A percentile compares a stretch with the other conserved stretches of the same genome.
Evolutionary conservation across 1,140 invertebrate species (phyloP).

Genomic region (Wasmannia auropunctata): DNA sequence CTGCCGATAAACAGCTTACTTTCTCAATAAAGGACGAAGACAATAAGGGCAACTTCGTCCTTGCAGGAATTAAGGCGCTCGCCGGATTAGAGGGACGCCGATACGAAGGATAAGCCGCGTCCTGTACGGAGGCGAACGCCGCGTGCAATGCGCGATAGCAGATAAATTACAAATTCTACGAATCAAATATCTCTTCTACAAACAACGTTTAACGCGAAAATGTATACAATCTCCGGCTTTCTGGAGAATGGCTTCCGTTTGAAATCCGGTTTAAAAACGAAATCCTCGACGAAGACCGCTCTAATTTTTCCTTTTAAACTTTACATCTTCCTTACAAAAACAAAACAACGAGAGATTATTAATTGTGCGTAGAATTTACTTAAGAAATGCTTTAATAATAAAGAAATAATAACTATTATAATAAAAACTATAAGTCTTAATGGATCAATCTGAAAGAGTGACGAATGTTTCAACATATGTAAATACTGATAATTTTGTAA

Average conservation of each 20-base stretch:
- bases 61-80: constrained; percentile 51
- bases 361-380: background rate
- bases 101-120: constrained; percentile 56
- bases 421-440: background rate
- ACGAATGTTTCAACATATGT: background rate
- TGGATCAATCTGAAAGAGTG: background rate
- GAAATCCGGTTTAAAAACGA: background rate
- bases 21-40: constrained; percentile 70
- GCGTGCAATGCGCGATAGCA: constrained; percentile 51
- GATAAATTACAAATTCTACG: constrained; percentile 59
- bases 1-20: constrained; percentile 75
- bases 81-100: constrained; percentile 52
- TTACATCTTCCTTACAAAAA: background rate
- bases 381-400: background rate
- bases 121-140: constrained; percentile 30
- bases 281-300: background rate
- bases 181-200: constrained; percentile 51
- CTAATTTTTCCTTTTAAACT: background rate
- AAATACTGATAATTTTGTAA: background rate
- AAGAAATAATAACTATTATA: background rate
- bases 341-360: background rate
- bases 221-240: constrained; percentile 4
- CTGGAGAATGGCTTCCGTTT: constrained; percentile 1
- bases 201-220: constrained; percentile 35
- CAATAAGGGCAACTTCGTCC: constrained; percentile 62